Conservation (phyloP, 2,797 vertebrate genomes). For the Argya squamiceps region DNA sequence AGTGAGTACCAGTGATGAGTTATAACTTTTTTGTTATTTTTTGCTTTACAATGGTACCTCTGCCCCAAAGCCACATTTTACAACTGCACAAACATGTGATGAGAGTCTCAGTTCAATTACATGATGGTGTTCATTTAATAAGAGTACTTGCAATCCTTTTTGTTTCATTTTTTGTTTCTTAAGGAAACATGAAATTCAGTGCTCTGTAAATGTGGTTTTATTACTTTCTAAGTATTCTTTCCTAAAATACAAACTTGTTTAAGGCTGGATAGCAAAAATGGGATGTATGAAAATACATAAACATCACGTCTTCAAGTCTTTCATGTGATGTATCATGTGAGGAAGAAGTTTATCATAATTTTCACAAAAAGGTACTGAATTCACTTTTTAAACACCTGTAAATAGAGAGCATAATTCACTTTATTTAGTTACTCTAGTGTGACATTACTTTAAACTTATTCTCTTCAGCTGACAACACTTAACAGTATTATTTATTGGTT, state of each 20-base stretch:
- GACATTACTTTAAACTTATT: neutral
- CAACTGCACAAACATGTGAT: neutral
- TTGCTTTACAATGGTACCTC: neutral
- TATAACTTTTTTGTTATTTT: neutral
- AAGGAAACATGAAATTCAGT: neutral
- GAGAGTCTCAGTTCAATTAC: neutral
- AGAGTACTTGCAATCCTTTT: neutral
- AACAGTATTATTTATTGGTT: neutral
- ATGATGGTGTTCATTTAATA: neutral
- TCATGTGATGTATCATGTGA: neutral
- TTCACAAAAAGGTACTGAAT: neutral
- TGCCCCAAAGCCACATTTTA: neutral
- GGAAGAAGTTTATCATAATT: neutral
- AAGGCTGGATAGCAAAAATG: neutral
- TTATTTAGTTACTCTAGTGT: neutral
- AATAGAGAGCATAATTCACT: neutral
- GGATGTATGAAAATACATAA: neutral
- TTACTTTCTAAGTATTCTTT: neutral
- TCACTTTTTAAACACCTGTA: neutral
- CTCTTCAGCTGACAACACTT: neutral
- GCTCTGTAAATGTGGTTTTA: neutral
- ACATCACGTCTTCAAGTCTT: neutral
- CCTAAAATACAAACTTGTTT: neutral
- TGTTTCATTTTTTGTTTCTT: neutral
- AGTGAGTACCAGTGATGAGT: conserved; percentile 84